Evolutionary conservation across 2,888 invertebrate genomes (phyloP).

Genomic region (Suillia variegata): DNA sequence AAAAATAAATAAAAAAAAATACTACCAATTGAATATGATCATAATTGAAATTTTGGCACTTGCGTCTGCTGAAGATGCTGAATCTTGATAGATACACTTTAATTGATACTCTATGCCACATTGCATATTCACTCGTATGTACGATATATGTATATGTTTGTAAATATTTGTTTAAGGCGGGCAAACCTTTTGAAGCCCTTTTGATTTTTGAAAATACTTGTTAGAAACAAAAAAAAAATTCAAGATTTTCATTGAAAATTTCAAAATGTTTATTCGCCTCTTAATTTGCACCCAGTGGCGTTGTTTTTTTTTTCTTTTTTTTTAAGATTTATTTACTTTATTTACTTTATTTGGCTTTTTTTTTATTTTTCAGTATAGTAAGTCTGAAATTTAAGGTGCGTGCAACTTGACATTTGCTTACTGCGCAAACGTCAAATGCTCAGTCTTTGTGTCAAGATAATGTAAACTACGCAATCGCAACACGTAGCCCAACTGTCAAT

Average conservation of each 20-base stretch:
- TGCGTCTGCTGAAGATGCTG: not conserved
- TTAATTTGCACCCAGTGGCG: too few relatives aligned
- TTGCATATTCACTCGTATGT: constrained; percentile 28
- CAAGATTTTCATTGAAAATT: too few relatives aligned
- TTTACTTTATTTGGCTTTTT: too few relatives aligned
- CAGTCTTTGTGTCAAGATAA: constrained; percentile 40
- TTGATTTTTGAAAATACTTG: not conserved
- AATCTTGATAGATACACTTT: too few relatives aligned
- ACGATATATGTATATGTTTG: too few relatives aligned
- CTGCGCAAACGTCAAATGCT: constrained; percentile 21
- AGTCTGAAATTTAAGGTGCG: constrained; percentile 15
- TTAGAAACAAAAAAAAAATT: too few relatives aligned
- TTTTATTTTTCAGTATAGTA: too few relatives aligned
- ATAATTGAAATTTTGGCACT: not conserved
- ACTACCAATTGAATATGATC: too few relatives aligned
- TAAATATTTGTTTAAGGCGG: constrained; percentile 17
- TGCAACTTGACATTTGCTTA: constrained; percentile 19
- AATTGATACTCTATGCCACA: constrained; percentile 9
- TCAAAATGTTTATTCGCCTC: too few relatives aligned
- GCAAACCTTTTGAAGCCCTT: not conserved
- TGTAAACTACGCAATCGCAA: constrained; percentile 38
- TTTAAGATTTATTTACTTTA: too few relatives aligned
- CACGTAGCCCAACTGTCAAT: constrained; percentile 41
- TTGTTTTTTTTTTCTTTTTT: too few relatives aligned
- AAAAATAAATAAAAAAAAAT: too few relatives aligned